Percentiles rank a stretch among this genome's conserved stretches.
These are phyloP conservation scores for Arctia plantaginis DNA, from an alignment of 2,888 invertebrate species.

Conservation along the genomic window DNA sequence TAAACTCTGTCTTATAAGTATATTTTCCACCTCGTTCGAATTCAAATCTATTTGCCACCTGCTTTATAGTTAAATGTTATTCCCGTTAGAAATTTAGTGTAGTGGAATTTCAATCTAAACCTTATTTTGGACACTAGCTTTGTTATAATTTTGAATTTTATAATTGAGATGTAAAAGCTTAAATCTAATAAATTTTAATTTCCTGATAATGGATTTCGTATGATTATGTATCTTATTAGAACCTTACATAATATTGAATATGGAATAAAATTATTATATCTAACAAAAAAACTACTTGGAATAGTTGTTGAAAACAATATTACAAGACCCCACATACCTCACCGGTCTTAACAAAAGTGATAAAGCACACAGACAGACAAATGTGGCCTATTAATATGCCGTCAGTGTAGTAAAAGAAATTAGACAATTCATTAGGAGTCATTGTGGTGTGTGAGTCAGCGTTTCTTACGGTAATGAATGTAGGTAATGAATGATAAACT, in stretches of 20 bases:
- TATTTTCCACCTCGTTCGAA: not conserved
- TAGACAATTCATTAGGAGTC: slow-evolving; percentile 83
- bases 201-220: not conserved
- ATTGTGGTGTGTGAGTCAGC: slow-evolving; percentile 81
- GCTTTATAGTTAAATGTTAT: too few species aligned
- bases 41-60: not conserved
- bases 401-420: slow-evolving; percentile 72
- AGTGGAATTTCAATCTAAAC: too few species aligned
- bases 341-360: slow-evolving; percentile 28
- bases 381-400: slow-evolving; percentile 68
- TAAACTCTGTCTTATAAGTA: not conserved
- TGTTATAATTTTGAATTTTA: not conserved
- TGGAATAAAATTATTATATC: not conserved
- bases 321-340: slow-evolving; percentile 32
- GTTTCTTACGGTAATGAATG: slow-evolving; percentile 33
- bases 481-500: slow-evolving; percentile 26
- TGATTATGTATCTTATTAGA: not conserved
- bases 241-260: not conserved
- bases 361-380: slow-evolving; percentile 21
- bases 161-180: not conserved
- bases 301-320: slow-evolving; percentile 2
- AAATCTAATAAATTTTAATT: not conserved
- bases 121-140: too few species aligned
- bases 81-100: too few species aligned
- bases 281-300: not conserved